Evolutionary conservation across 2,113 vertebrate genomes (phyloP), one percentile per base, ranked within the genome.

Genomic region (Acanthochromis polyacanthus): DNA sequence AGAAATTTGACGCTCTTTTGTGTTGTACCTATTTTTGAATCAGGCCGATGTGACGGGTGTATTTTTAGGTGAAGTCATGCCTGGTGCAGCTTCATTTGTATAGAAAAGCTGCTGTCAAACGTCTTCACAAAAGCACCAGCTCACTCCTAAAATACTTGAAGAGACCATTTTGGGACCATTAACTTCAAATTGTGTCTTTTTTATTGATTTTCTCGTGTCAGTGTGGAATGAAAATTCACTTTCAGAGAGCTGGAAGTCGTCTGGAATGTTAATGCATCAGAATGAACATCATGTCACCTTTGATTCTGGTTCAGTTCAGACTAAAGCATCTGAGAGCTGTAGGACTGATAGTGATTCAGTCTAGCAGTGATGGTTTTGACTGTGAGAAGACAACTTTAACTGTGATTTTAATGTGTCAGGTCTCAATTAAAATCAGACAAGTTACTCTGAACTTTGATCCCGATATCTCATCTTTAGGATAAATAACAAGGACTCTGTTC

Each of bases 41-140:
- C 36, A 73, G 78, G 76, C 43, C 79, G 22, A 62, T 30, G 25
- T 66, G 81, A 84, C 10, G 71, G 36, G 38, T 81, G 52, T 88
- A 92, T 90, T 91, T 89, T 82, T 89, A 88, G 88, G 43, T 72
- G 66, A 66, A 77, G 56, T 68, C n/a, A 56, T 25, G 46, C 68
- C 66, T 32, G 9, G 8, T 40, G 61, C 43, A 51, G 67, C 62
- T 79, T 79, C 36, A 59, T 81, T 75, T 87, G 70, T 80, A 55
- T 51, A 43, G 40, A 71, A 77, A 82, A 72, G 50, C 51, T 25
- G 68, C 70, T 80, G 82, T 90, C 68, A 74, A 28, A 75, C 46
- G 22, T 15, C 22, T 67, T 81, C 46, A 71, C 20, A 53, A 46
- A 51, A 55, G 14, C 70, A 45, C 17, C 36, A 69, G 12, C 23